Conservation (phyloP, 2,113 vertebrate species). For the Ictalurus punctatus region DNA sequence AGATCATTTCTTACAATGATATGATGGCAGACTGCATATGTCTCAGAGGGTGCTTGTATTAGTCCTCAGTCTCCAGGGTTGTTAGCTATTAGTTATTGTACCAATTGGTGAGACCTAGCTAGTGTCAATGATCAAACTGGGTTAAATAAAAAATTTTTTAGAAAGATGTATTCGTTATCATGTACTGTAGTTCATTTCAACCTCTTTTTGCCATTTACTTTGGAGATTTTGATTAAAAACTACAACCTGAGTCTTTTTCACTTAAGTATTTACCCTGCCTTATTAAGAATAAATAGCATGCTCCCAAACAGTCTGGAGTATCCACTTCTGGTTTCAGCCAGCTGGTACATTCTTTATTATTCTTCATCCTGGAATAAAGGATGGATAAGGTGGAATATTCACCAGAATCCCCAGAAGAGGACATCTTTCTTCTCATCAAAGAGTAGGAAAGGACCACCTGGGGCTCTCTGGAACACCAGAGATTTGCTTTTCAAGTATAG, state of each 20-base stretch:
- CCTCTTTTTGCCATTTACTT: not conserved
- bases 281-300: not conserved
- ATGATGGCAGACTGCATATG: not conserved
- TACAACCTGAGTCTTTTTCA: not conserved
- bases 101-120: not conserved
- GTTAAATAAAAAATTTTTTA: not conserved
- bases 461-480: constrained; percentile 75
- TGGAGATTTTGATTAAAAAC: not conserved
- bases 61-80: not conserved
- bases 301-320: not conserved
- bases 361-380: not conserved
- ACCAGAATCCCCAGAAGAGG: constrained; percentile 70
- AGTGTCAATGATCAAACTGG: not conserved
- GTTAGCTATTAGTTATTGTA: not conserved
- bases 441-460: constrained; percentile 71
- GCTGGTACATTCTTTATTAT: not conserved
- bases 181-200: not conserved
- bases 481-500: constrained; percentile 47
- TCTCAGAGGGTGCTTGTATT: not conserved
- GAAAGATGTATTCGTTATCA: not conserved
- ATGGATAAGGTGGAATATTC: constrained; percentile 60
- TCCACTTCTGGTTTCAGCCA: not conserved
- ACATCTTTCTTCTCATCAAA: constrained; percentile 73
- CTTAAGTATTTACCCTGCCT: not conserved
- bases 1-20: not conserved